Percentiles rank a stretch among this genome's conserved stretches.
Evolutionary conservation across 2,888 invertebrate genomes (phyloP).

Genomic region (Creontiades dilutus): DNA sequence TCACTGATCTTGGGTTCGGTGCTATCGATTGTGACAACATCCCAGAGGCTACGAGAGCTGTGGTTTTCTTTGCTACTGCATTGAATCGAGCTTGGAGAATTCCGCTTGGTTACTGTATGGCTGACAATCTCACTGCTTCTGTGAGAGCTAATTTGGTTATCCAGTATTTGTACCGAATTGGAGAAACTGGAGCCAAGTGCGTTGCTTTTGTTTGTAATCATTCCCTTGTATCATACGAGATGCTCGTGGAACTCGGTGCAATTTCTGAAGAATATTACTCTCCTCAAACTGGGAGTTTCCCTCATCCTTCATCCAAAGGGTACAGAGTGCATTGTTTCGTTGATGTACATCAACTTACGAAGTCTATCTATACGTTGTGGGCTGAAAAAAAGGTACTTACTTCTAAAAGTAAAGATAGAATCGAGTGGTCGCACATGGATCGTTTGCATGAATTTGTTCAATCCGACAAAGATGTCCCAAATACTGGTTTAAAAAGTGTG

Average conservation of each 20-base stretch:
- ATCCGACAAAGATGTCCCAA: not conserved
- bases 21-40: constrained; percentile 36
- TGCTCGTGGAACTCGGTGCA: constrained; percentile 45
- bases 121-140: constrained; percentile 28
- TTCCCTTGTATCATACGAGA: constrained; percentile 21
- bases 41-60: constrained; percentile 63
- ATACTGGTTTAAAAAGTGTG: not conserved
- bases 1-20: constrained; percentile 65
- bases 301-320: constrained; percentile 14
- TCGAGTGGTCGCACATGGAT: not conserved
- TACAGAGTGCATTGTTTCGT: constrained; percentile 46
- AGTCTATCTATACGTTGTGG: not conserved
- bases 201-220: constrained; percentile 12
- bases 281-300: constrained; percentile 1
- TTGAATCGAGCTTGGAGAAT: constrained; percentile 58
- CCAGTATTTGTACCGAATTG: constrained; percentile 44
- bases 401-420: not conserved
- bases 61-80: constrained; percentile 61
- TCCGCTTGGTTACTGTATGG: constrained; percentile 70
- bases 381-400: not conserved
- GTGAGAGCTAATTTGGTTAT: constrained; percentile 50
- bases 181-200: not conserved
- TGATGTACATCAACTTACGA: constrained; percentile 38
- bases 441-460: not conserved
- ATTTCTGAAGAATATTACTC: not conserved